Evolutionary conservation across 2,888 invertebrate genomes (phyloP), one percentile per base, ranked within the genome.

Genomic region (Mantis religiosa): DNA sequence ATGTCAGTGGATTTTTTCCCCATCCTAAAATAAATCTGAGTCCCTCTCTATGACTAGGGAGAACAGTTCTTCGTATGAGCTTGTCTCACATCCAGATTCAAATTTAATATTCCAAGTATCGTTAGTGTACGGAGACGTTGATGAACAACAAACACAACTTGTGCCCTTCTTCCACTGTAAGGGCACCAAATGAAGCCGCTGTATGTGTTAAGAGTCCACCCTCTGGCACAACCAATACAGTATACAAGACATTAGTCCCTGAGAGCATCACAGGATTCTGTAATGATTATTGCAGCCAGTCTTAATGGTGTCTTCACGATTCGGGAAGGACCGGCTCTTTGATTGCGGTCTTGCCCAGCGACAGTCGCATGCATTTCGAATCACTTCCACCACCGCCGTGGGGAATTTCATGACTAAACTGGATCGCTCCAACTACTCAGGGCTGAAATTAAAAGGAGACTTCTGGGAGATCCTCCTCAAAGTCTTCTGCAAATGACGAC

Each of bases 211-310:
- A n/a, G 54, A 54, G 54, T 71, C 25, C 54, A 71, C 54, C 34
- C 82, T 34, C 87, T n/a, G 25, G 82, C 27, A 34, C 82, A 34
- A 87, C 87, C 87, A 82, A 87, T 87, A 87, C 87, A 30, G 87
- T 87, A 87, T 87, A 87, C 87, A 87, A 87, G 87, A 87, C 87
- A 87, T 87, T 87, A 87, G 87, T 82, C 82, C 82, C 87, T 25
- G 27, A 41, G 82, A 34, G 41, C 25, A 87, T 15, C 54, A 71
- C 54, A 71, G 54, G 54, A 71, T 71, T 82, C 87, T 82, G 82
- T 87, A 82, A 87, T 87, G 87, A 87, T 87, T 87, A 87, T 82
- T 87, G 82, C 87, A 87, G 87, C 30, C 30, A 14, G 87, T 34
- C 87, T 87, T 87, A 81, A 87, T 87, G 86, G 86, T 34, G 86